Evolutionary conservation across 2,888 invertebrate genomes (phyloP).

Genomic region (Syrista parreyssii): DNA sequence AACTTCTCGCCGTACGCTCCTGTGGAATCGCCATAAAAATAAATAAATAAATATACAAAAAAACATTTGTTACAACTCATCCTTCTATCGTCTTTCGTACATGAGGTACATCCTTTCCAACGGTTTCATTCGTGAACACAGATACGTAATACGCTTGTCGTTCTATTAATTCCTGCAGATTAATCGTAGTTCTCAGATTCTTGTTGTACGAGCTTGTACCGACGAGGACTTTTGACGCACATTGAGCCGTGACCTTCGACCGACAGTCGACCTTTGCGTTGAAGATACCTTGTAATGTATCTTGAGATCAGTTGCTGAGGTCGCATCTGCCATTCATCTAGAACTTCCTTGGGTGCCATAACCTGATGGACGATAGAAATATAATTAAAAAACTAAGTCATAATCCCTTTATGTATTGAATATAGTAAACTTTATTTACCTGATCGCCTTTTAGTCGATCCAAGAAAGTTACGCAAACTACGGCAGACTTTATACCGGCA

Average conservation of each 20-base stretch:
- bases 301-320: slow-evolving; percentile 87
- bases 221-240: slow-evolving; percentile 85
- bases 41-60: neutral
- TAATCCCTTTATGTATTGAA: neutral
- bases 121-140: neutral
- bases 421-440: slow-evolving; percentile 67
- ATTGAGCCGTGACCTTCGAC: slow-evolving; percentile 82
- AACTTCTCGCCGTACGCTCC: neutral
- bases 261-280: slow-evolving; percentile 80
- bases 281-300: slow-evolving; percentile 84
- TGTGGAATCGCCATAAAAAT: neutral
- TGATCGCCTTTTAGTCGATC: slow-evolving; percentile 95
- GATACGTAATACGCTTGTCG: neutral
- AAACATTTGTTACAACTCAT: neutral
- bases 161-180: slow-evolving; percentile 31
- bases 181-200: slow-evolving; percentile 92
- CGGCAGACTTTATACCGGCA: slow-evolving; percentile 93
- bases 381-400: neutral
- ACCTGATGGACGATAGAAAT: slow-evolving; percentile 69
- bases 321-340: slow-evolving; percentile 91
- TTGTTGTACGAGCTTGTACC: slow-evolving; percentile 90
- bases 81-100: neutral
- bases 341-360: slow-evolving; percentile 85
- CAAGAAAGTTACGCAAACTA: slow-evolving; percentile 91
- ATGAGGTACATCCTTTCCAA: neutral